Percentiles rank a stretch among this genome's conserved stretches.
Conservation (phyloP, 2,113 vertebrate genomes). For the Cyanoderma ruficeps region DNA sequence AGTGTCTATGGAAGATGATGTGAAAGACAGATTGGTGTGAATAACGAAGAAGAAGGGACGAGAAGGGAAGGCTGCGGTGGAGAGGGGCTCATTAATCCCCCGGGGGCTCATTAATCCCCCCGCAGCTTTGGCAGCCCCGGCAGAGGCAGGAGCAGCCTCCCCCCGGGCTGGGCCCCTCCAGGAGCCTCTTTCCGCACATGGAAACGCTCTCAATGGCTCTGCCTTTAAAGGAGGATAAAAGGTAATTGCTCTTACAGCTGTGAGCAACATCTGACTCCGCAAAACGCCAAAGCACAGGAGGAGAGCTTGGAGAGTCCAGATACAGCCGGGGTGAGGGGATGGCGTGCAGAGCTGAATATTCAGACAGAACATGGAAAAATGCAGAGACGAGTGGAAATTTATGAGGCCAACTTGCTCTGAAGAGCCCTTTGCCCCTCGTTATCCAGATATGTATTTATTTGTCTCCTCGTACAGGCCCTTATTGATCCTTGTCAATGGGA, state of each 20-base stretch:
- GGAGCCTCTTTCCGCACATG: constrained; percentile 28
- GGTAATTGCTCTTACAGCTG: constrained; percentile 68
- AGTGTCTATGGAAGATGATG: constrained; percentile 73
- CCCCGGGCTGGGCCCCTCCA: constrained; percentile 31
- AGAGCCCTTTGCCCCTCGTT: neutral
- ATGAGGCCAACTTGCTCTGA: neutral
- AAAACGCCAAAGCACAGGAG: constrained; percentile 15
- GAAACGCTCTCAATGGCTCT: constrained; percentile 40
- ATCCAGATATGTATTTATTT: neutral
- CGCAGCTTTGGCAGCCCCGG: constrained; percentile 21
- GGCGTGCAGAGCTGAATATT: neutral
- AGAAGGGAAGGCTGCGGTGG: neutral
- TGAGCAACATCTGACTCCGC: constrained; percentile 72
- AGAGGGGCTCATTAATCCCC: constrained; percentile 53
- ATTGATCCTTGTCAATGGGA: neutral
- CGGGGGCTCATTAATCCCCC: neutral
- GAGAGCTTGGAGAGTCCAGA: constrained; percentile 13
- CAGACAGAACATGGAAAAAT: neutral
- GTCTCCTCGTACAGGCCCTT: neutral
- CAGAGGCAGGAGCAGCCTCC: neutral
- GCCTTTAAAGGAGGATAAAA: constrained; percentile 40
- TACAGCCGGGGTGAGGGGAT: constrained; percentile 14
- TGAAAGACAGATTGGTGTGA: constrained; percentile 78
- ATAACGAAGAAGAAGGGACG: constrained; percentile 56
- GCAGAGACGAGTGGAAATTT: neutral